Base-by-base conservation (phyloP, 2,113 vertebrate genomes). In the Myotis davidii region DNA sequence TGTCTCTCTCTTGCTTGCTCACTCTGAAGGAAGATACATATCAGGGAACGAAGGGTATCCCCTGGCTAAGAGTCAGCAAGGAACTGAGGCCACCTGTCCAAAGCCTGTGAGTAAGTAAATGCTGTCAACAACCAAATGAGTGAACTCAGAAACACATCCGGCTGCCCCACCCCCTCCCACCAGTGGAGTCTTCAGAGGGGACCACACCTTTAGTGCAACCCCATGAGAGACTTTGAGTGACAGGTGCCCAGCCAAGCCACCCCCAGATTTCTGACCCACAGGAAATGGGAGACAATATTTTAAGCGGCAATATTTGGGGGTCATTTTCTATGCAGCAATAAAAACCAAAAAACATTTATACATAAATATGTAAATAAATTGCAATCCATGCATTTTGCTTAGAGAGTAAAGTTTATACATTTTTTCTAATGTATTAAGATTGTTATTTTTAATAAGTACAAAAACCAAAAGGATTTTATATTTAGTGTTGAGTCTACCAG, bases 391-490 rank as follows among this genome's bases (percentile, higher is more conserved):
- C 17, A 37, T 91, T 77, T 72, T 82, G 7, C 37, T 81, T 65
- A 88, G 27, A 32, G 9, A 61, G 3, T 52, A 91, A 64, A 88
- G 42, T 1, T 77, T 54, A 18, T 25, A 16, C 1, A 20, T 52
- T n/a, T 16, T 50, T 73, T 45, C 9, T 29, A 79, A 81, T 42
- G 79, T 85, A 39, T 70, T 82, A 69, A 69, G 7, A 85, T 48
- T 67, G 59, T 29, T 27, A 73, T 88, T 82, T 82, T 89, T 50
- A 88, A 50, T 42, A 78, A 82, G 1, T 32, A 2, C 13, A 67
- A 50, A 86, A 79, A 87, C 3, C 29, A n/a, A 39, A 92, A 86
- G 16, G 0, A 84, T 78, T 87, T 90, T 84, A 48, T 50, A 91
- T 42, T 88, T 82, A 39, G 27, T 52, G 87, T 83, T 84, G 21